Percentiles rank a stretch among this genome's conserved stretches.
Conservation (phyloP, 92 coral and sea anemone genomes). For the Zoanthus sansibaricus region DNA sequence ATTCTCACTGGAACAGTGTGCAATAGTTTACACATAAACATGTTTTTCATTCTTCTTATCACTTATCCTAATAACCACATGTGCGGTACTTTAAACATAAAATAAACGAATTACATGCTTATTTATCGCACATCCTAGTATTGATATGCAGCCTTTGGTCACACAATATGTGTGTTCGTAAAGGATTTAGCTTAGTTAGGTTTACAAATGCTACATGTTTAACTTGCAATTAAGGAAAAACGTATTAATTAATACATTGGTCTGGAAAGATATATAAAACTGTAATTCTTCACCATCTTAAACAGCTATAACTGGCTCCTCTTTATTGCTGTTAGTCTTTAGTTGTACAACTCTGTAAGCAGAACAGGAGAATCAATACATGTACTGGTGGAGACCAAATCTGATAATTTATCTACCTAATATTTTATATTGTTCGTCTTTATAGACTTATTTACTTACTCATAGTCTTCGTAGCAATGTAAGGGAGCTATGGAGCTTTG, state of each 20-base stretch:
- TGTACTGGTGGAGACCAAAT: background rate
- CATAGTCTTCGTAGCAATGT: background rate
- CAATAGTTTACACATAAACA: background rate
- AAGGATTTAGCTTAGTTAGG: no score
- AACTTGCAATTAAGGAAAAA: background rate
- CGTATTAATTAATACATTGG: background rate
- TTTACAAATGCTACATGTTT: no score
- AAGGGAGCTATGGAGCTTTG: background rate
- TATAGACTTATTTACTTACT: background rate
- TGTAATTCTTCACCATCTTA: background rate
- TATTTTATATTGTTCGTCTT: background rate
- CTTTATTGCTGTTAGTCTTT: background rate
- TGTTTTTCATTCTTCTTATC: no score
- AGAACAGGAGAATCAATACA: background rate
- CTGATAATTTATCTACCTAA: background rate
- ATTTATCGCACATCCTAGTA: no score
- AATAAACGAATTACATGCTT: no score
- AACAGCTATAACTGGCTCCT: background rate
- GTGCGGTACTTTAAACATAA: no score
- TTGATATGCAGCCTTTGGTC: no score
- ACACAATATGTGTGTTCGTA: no score
- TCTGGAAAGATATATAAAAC: no score
- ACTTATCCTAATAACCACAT: no score
- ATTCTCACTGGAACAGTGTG: background rate
- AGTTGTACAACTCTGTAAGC: background rate